Conservation (phyloP, 2,797 vertebrate genomes). For the Anguilla obscura region DNA sequence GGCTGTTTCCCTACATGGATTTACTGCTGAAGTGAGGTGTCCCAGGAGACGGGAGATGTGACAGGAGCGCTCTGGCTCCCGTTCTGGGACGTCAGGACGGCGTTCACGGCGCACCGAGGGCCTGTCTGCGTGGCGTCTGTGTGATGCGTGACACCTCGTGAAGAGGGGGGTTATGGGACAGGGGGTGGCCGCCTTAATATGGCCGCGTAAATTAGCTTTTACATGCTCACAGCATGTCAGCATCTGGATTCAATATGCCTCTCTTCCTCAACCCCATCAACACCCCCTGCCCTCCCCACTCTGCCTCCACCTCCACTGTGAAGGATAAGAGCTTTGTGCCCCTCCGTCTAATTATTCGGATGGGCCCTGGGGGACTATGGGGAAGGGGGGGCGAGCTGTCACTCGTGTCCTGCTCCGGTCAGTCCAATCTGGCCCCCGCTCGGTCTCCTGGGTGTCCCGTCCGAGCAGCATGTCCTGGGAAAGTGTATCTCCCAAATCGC, state of each 20-base stretch:
- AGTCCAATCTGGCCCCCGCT: background rate
- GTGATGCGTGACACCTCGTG: background rate
- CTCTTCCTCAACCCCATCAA: constrained; percentile 46
- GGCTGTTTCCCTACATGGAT: background rate
- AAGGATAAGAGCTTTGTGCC: constrained; percentile 55
- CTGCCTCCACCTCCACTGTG: constrained; percentile 37
- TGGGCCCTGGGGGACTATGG: constrained; percentile 55
- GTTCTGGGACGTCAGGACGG: background rate
- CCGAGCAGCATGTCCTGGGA: background rate
- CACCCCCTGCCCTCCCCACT: constrained; percentile 23
- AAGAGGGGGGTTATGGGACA: background rate
- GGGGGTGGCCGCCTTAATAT: constrained; percentile 50
- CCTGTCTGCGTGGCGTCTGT: background rate
- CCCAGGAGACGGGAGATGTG: background rate
- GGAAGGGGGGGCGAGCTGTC: constrained; percentile 44
- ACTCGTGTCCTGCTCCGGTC: background rate
- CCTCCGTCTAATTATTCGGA: constrained; percentile 56
- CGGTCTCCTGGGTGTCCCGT: background rate
- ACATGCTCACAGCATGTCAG: constrained; percentile 60
- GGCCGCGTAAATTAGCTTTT: constrained; percentile 64
- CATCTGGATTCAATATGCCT: constrained; percentile 60
- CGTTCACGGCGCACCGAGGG: background rate
- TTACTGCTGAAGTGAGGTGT: background rate
- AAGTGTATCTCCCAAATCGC: background rate
- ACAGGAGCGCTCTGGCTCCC: background rate